These are phyloP conservation scores for Bombyx mandarina DNA, from an alignment of 1,140 invertebrate species.

Conservation along the genomic window DNA sequence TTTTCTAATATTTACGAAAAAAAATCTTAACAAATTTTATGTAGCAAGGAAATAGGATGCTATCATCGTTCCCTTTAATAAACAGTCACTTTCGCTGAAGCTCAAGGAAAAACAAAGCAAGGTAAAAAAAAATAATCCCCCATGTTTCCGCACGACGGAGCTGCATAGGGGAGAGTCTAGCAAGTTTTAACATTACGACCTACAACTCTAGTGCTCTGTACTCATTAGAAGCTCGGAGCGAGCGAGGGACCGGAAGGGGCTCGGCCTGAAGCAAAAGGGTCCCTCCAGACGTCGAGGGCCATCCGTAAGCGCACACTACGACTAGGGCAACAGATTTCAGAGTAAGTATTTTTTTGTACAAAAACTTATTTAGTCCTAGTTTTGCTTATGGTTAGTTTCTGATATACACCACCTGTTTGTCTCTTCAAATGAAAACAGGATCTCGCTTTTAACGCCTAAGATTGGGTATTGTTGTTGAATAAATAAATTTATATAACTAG, in stretches of 20 bases:
- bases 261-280: constrained; percentile 49
- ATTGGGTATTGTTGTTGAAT: no score
- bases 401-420: no score
- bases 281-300: constrained; percentile 48
- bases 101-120: constrained; percentile 39
- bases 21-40: no score
- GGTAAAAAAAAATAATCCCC: constrained; percentile 29
- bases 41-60: no score
- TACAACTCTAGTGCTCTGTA: constrained; percentile 66
- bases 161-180: constrained; percentile 39
- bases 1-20: no score
- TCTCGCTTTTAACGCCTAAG: no score
- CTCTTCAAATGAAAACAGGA: no score
- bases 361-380: neutral
- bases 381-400: no score
- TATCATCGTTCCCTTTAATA: no score
- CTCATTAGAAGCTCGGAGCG: constrained; percentile 57
- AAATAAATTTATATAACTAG: no score
- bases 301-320: constrained; percentile 42
- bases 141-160: constrained; percentile 49
- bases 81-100: no score
- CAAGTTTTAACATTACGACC: constrained; percentile 54
- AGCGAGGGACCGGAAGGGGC: constrained; percentile 41
- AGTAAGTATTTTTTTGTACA: neutral
- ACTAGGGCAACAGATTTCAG: constrained; percentile 7